Base-by-base conservation (phyloP, 2,797 vertebrate genomes). In the Mormyrus proboscirostris region DNA sequence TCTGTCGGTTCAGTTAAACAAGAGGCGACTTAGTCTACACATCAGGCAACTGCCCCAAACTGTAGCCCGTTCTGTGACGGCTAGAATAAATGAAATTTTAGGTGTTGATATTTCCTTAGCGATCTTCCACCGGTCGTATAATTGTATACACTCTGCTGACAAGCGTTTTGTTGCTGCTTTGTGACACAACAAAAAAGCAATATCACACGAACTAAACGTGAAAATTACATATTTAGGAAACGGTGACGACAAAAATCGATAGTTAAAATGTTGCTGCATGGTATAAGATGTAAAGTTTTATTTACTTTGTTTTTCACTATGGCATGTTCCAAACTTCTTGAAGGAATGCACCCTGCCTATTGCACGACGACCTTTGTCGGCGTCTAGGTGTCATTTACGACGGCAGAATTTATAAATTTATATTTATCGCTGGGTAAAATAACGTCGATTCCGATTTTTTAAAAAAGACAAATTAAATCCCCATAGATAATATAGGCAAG, bases 91-190 rank as follows among this genome's bases (percentile, higher is more conserved):
- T 22, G 22, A 85, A 51, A 10, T 51, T 12, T 51, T 85, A 25
- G 44, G 22, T 47, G 47, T 85, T 51, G 83, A 85, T 51, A 51
- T 85, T 85, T 49, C 49, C 83, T 50, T 25, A 51, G 12, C n/a
- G 83, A 50, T 51, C 8, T 82, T n/a, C 47, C 82, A 85, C 82
- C n/a, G 44, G 47, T 14, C 4, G 83, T 10, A 51, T 51, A 85
- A 51, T 85, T 85, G 44, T 85, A 25, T 85, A 25, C 83, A 85
- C 49, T 85, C 44, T 85, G n/a, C 44, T 82, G 83, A 85, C 83
- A 85, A 50, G 44, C 10, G 50, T 85, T 29, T 85, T 22, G 44
- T 29, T 10, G 44, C 49, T 49, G 82, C n/a, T 51, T 84, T 25
- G 22, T 84, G 47, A 50, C 44, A 25, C 22, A 50, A 50, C 47